Evolutionary conservation across 2,888 invertebrate genomes (phyloP), one percentile per base, ranked within the genome.

Genomic region (Erynnis tages): DNA sequence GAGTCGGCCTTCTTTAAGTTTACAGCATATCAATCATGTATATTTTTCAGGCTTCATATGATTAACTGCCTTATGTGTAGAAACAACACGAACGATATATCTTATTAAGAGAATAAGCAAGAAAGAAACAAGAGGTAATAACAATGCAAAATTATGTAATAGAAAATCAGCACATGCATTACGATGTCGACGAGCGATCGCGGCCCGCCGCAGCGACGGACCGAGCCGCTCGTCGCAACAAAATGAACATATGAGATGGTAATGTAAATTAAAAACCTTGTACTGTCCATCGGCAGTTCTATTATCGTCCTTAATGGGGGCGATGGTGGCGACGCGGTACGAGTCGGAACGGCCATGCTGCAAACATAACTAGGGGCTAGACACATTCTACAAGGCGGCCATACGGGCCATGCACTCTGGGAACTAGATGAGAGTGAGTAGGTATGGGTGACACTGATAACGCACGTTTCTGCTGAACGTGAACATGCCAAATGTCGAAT

Each of bases 271-370:
- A 84, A 78, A 86, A 90, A 97, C 96, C 96, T 97, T 97, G 83
- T 93, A 94, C 92, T 94, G 94, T 90, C 97, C 97, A 91, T 97
- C 96, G 73, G 97, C 96, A 66, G 97, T 97, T 92, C 95, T 95
- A 94, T 97, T 97, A 93, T 97, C 98, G 90, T 97, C 97, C 92
- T 95, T 94, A 91, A 95, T 91, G 90, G 94, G 92, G 71, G 96
- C 95, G 87, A 97, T 95, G 82, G 98, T 98, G 73, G 98, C 98
- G 92, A 96, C 96, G 87, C 98, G 94, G 92, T 98, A 98, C 86
- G 98, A 98, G 92, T 98, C 98, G 85, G 96, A 93, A 84, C 97
- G 95, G 91, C 96, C 96, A 94, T 96, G 96, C 96, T 96, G 94
- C 74, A 92, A 92, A 87, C 82, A 90, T 82, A 90, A 89, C 89